phyloP scores from a whole-genome alignment of 2,797 vertebrate genomes.

The Sebastes glaucus region DNA sequence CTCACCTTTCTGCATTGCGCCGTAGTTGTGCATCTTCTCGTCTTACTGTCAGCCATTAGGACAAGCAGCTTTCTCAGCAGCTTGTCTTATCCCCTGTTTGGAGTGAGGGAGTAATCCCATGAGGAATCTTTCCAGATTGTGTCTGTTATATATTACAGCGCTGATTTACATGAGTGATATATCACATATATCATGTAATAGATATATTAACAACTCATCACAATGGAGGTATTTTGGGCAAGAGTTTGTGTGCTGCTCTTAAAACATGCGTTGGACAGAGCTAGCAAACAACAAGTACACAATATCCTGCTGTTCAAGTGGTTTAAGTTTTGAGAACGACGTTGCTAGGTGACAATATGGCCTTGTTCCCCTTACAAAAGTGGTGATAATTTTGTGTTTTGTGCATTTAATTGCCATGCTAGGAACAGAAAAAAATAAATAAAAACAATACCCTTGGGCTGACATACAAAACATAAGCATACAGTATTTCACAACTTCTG shows the following conservation, averaged over 20 bases:
- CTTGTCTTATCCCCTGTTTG: conserved; percentile 30
- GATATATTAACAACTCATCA: neutral
- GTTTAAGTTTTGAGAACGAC: neutral
- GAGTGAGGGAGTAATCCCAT: neutral
- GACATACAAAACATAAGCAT: neutral
- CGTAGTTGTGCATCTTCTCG: conserved; percentile 39
- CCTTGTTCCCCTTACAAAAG: neutral
- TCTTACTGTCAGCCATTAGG: conserved; percentile 56
- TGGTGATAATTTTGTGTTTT: neutral
- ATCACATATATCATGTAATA: neutral
- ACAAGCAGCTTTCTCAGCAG: conserved; percentile 43
- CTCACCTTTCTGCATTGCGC: conserved; percentile 53
- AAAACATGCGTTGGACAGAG: neutral
- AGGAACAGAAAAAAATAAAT: neutral
- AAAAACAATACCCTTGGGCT: neutral
- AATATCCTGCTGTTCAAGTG: conserved; percentile 4
- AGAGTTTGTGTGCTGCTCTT: neutral
- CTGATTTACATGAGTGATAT: neutral
- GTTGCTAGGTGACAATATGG: conserved; percentile 13
- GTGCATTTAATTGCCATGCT: neutral
- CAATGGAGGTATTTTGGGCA: neutral
- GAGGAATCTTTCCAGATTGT: neutral
- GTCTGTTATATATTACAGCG: neutral
- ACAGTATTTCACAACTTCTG: neutral
- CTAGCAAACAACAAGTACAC: conserved; percentile 2